A percentile compares a stretch with the other conserved stretches of the same genome.
Conservation (phyloP, 2,113 vertebrate genomes). For the Pelodiscus sinensis region DNA sequence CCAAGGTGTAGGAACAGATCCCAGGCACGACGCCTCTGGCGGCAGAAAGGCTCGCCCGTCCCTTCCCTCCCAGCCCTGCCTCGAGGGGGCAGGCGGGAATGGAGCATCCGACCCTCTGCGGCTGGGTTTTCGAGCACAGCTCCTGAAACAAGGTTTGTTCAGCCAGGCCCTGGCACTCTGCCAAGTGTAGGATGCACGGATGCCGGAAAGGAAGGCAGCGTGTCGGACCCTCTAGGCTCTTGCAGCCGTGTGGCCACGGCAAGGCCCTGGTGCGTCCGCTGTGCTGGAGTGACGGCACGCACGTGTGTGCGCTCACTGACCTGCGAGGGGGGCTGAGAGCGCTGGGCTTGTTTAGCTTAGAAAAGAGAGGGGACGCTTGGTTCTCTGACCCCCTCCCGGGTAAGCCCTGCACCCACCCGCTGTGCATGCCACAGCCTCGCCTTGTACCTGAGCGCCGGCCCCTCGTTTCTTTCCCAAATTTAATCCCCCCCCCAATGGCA, state of each 20-base stretch:
- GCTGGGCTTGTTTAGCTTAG: too few relatives aligned
- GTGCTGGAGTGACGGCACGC: not conserved
- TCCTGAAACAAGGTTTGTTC: not conserved
- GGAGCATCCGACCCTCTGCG: not conserved
- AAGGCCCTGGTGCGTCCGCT: not conserved
- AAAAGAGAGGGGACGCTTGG: not conserved
- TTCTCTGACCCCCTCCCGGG: not conserved
- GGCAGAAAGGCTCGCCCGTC: not conserved
- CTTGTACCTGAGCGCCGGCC: not conserved
- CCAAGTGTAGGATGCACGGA: not conserved
- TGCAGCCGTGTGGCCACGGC: not conserved
- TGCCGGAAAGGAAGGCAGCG: not conserved
- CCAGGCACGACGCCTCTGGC: too few relatives aligned
- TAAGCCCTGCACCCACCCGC: not conserved
- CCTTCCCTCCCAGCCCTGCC: not conserved
- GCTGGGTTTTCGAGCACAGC: not conserved
- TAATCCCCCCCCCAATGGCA: not conserved
- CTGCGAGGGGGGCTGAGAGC: too few relatives aligned
- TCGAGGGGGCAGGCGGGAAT: not conserved
- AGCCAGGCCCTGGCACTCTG: not conserved
- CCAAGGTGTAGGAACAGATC: not conserved
- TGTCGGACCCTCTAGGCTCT: not conserved
- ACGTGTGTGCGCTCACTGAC: not conserved
- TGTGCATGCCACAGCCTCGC: not conserved
- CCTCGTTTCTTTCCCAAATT: not conserved